Evolutionary conservation across 2,113 vertebrate genomes (phyloP).

Genomic region (Poeciliopsis prolifica): DNA sequence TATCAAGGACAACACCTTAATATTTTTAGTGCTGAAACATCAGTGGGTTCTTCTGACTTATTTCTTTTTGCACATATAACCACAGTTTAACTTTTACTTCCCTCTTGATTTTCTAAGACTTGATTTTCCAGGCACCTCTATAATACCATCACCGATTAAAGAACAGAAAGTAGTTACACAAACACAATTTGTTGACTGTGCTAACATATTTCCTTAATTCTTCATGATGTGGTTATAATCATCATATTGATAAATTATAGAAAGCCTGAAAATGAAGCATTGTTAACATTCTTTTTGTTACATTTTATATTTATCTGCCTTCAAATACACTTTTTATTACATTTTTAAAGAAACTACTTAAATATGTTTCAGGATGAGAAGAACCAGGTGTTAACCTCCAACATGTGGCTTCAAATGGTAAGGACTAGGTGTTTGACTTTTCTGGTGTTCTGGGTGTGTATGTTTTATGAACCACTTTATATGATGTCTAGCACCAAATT

Average conservation of each 20-base stretch:
- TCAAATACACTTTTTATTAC: background rate
- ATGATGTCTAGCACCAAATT: constrained; percentile 4
- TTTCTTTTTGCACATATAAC: background rate
- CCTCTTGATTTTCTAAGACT: background rate
- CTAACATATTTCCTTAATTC: background rate
- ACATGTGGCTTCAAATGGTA: constrained; percentile 86
- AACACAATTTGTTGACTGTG: background rate
- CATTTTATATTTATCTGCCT: background rate
- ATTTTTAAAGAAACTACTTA: background rate
- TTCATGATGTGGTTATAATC: background rate
- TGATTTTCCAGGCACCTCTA: background rate
- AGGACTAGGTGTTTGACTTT: constrained; percentile 34
- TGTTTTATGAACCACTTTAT: background rate
- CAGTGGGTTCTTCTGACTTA: background rate
- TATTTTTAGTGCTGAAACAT: background rate
- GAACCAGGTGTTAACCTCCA: constrained; percentile 83
- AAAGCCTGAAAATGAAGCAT: background rate
- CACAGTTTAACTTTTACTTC: background rate
- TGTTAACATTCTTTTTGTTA: background rate
- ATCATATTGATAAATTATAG: background rate
- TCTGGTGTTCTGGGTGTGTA: constrained; percentile 1
- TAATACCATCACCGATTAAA: background rate
- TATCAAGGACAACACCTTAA: background rate
- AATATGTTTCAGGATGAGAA: constrained; percentile 80
- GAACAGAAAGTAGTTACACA: background rate